Evolutionary conservation across 2,888 invertebrate genomes (phyloP), one percentile per base, ranked within the genome.

Genomic region (Cataglyphis cursor): DNA sequence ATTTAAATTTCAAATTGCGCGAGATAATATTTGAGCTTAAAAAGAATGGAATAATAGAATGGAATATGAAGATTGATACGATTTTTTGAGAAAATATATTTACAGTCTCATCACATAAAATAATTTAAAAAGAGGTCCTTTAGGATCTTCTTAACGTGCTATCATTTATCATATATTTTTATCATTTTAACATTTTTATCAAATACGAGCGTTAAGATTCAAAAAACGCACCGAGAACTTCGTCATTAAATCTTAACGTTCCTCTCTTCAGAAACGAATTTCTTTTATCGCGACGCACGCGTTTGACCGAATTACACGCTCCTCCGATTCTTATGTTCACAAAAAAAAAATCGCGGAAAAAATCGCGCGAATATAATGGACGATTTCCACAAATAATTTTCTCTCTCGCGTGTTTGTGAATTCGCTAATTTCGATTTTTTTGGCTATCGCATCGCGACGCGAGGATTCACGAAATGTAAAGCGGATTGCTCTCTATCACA

Each of bases 401-500:
- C 38, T 5, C 15, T 10, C 10, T 28, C n/a, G 62, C 38, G 38
- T 5, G 10, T n/a, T 8, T n/a, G 66, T 4, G 28, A 44, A 21
- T 18, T 18, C 2, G 31, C n/a, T 18, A 15, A 48, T 10, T 51
- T 68, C 18, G 9, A 6, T n/a, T 9, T 21, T 54, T 21, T 12
- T n/a, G 51, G 35, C 54, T 35, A 15, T 9, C 54, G 28, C 41
- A 28, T 28, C 31, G 28, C 24, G 38, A 12, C 18, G 76, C 24
- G 59, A 48, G n/a, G 57, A 54, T 51, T 1, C 44, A 3, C 54
- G 31, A 31, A 44, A 78, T 68, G 57, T 21, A 59, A 68, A 68
- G 21, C 21, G 38, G 59, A 24, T 24, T 80, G 31, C 59, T 70
- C 70, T 80, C 78, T 70, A n/a, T 0, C n/a, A 80, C n/a, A 61